Evolutionary conservation across 2,113 vertebrate genomes (phyloP).

Genomic region (Acinonyx jubatus): DNA sequence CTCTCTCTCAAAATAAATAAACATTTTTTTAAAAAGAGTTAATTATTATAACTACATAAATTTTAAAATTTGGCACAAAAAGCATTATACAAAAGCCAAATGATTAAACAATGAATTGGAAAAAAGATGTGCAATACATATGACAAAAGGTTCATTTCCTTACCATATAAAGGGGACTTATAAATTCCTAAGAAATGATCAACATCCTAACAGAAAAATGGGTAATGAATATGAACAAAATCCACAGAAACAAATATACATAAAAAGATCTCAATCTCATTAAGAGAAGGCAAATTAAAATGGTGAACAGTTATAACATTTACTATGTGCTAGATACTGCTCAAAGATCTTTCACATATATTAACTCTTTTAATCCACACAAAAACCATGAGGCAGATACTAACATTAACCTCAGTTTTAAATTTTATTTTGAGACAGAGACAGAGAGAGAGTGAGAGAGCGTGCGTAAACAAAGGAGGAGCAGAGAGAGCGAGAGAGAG

Average conservation of each 20-base stretch:
- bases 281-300: conserved; percentile 13
- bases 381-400: not conserved
- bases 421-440: no score
- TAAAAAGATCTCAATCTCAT: conserved; percentile 4
- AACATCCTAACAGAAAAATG: conserved; percentile 27
- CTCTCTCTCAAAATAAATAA: no score
- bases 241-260: not conserved
- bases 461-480: no score
- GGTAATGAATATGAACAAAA: not conserved
- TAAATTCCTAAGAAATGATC: not conserved
- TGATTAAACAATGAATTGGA: conserved; percentile 11
- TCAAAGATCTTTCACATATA: not conserved
- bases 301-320: not conserved
- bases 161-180: not conserved
- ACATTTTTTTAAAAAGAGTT: no score
- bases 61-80: not conserved
- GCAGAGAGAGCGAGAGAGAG: no score
- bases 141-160: not conserved
- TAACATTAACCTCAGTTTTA: conserved; percentile 19
- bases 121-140: not conserved
- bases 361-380: not conserved
- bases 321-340: not conserved
- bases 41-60: not conserved
- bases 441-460: no score
- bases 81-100: conserved; percentile 7